Evolutionary conservation across 2,888 invertebrate genomes (phyloP), one percentile per base, ranked within the genome.

Genomic region (Aspidapion aeneum): DNA sequence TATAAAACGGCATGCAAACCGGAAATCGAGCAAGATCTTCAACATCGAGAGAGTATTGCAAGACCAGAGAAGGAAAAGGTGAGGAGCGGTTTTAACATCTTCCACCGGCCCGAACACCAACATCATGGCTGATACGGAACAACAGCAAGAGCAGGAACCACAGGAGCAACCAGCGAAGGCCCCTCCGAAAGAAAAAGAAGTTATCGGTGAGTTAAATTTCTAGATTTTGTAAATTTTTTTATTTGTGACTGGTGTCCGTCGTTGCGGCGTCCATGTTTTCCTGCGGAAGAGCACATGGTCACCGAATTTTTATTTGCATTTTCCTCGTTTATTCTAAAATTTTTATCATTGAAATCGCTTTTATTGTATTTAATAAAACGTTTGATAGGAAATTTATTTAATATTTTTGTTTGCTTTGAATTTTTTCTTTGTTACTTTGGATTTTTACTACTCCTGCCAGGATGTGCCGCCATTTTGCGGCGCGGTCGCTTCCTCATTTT

Each of bases 41-140:
- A 35, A 35, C 76, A 80, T 80, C 80, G 80, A 80, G 79, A 80
- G 82, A 80, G 80, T 82, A 82, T 79, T 84, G 82, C 85, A 85
- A 85, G 82, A 84, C 84, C 85, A 83, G n/a, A 84, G 84, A 83
- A 83, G 84, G 87, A 86, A 87, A 82, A 84, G 86, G 85, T 86
- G 86, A 85, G 87, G 87, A 86, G 88, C 87, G 88, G 88, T 87
- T 85, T 86, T 84, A 86, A 86, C 87, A 87, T 86, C 87, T 87
- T 81, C 86, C 87, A 86, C 86, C 86, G 86, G 86, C 86, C 87
- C 87, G 70, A 75, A 72, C 74, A 68, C 62, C 65, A 66, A 52
- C 75, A 71, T 72, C 5, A 95, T 96, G 95, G 94, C 94, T 91
- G 95, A 96, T 91, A 90, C 94, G 87, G 94, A 89, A 81, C 87